A percentile compares a stretch with the other conserved stretches of the same genome.
Conservation (phyloP, 2,113 vertebrate genomes). For the Aix galericulata region DNA sequence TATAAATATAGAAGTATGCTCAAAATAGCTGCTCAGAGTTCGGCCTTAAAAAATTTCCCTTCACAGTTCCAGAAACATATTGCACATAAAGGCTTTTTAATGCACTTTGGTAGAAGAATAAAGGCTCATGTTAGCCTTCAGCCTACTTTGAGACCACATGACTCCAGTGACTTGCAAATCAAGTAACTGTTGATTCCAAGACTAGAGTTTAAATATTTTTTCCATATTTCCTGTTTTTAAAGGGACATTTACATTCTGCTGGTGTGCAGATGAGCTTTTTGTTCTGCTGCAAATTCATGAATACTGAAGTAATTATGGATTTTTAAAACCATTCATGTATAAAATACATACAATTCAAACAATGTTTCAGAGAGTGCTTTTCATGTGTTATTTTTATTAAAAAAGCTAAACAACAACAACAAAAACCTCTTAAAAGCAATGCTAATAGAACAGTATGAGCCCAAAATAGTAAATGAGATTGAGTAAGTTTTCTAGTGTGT, state of each 20-base stretch:
- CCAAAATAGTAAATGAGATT: neutral
- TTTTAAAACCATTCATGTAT: neutral
- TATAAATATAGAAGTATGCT: constrained; percentile 1
- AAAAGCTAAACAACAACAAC: neutral
- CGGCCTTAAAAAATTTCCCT: neutral
- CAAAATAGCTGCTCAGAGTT: constrained; percentile 4
- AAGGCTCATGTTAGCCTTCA: neutral
- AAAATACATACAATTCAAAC: neutral
- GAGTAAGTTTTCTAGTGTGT: neutral
- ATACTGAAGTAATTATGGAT: neutral
- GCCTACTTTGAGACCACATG: neutral
- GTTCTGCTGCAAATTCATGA: neutral
- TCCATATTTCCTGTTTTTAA: neutral
- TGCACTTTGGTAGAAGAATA: neutral
- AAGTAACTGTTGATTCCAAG: neutral
- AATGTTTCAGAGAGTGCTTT: neutral
- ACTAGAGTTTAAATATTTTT: neutral
- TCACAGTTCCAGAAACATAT: neutral
- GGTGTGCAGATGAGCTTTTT: neutral
- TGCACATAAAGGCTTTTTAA: neutral
- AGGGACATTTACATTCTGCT: neutral
- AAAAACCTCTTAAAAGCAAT: neutral
- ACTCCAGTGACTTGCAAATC: neutral
- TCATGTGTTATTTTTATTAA: neutral
- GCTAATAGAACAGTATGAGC: neutral